Percentiles rank a stretch among this genome's conserved stretches.
Conservation (phyloP, 2,113 vertebrate species). For the Halichoerus grypus region DNA sequence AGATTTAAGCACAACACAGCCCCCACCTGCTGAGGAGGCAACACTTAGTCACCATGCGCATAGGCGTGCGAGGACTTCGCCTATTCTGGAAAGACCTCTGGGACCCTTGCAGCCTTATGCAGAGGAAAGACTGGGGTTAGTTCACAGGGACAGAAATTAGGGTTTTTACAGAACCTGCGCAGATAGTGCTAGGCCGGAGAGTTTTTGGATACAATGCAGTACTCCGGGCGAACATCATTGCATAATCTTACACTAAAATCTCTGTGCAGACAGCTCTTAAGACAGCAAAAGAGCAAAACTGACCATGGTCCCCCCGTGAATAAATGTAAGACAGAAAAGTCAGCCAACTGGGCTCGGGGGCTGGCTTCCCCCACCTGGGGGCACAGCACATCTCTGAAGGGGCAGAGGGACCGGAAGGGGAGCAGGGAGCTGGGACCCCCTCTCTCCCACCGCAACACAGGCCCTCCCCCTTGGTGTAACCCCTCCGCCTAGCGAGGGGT, state of each 20-base stretch:
- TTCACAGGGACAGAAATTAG: neutral
- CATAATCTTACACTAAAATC: neutral
- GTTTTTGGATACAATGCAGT: neutral
- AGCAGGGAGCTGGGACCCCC: neutral
- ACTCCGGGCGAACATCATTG: neutral
- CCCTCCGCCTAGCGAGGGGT: neutral
- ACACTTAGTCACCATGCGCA: neutral
- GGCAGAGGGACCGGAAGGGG: neutral
- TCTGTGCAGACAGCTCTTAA: neutral
- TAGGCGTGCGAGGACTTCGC: neutral
- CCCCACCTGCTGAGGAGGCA: neutral
- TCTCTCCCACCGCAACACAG: neutral
- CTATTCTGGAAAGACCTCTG: neutral
- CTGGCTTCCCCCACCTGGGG: neutral
- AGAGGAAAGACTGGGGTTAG: neutral
- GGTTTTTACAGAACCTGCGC: neutral
- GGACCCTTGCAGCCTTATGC: neutral
- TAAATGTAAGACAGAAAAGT: neutral
- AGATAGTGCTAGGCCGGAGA: neutral
- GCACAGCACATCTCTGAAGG: rapidly evolving
- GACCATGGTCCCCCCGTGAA: neutral
- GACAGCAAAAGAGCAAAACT: neutral
- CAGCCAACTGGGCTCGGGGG: neutral
- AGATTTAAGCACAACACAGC: rapidly evolving
- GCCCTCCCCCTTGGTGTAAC: neutral